Evolutionary conservation across 2,888 invertebrate genomes (phyloP).

Genomic region (Mantis religiosa): DNA sequence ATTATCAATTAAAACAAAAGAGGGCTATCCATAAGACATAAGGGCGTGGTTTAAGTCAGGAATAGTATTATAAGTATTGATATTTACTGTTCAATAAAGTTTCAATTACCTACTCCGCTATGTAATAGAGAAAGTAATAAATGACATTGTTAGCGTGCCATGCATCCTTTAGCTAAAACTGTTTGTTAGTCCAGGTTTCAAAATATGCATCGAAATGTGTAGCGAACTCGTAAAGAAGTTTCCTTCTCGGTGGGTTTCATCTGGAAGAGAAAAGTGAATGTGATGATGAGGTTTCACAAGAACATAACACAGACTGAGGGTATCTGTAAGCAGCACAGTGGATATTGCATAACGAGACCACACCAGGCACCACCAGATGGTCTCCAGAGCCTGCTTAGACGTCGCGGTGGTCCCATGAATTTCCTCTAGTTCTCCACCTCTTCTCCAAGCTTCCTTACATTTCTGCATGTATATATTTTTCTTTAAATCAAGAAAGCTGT

Average conservation of each 20-base stretch:
- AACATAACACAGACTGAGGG: background rate
- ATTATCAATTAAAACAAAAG: too few species aligned
- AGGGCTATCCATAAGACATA: too few species aligned
- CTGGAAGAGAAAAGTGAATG: background rate
- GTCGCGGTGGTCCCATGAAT: background rate
- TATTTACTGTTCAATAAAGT: too few species aligned
- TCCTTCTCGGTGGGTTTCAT: background rate
- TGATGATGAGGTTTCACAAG: background rate
- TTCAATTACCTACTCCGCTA: too few species aligned
- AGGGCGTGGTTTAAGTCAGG: too few species aligned
- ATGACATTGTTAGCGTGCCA: too few species aligned
- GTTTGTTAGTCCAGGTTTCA: too few species aligned
- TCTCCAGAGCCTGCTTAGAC: background rate
- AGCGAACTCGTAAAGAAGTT: background rate
- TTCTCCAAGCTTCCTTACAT: background rate
- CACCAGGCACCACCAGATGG: background rate
- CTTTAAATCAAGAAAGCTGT: too few species aligned
- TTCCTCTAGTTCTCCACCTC: background rate
- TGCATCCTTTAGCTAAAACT: too few species aligned
- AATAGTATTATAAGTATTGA: too few species aligned
- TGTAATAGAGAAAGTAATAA: too few species aligned
- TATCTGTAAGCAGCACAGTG: background rate
- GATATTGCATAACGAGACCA: background rate
- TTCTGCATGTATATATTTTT: too few species aligned
- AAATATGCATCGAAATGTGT: background rate